These are phyloP conservation scores for Limnothrissa miodon DNA, from an alignment of 2,113 vertebrate genomes.

Conservation along the genomic window DNA sequence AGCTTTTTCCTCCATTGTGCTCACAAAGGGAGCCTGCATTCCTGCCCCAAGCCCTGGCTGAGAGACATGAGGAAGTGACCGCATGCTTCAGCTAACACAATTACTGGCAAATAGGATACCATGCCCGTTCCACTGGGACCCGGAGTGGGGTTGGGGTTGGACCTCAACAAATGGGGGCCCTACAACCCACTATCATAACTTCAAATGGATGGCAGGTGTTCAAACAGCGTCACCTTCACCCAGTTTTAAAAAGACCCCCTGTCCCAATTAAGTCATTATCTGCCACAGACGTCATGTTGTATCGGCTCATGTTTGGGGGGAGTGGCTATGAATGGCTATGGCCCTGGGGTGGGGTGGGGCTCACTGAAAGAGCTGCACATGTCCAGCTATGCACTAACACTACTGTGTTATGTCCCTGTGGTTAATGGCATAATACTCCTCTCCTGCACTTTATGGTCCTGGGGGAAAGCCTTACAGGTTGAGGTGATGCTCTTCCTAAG, in stretches of 20 bases:
- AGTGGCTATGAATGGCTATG: neutral
- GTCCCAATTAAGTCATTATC: neutral
- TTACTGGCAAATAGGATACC: conserved; percentile 8
- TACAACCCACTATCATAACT: neutral
- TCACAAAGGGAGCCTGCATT: neutral
- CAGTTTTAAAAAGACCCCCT: neutral
- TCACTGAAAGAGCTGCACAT: neutral
- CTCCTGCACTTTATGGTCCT: neutral
- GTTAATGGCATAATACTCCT: neutral
- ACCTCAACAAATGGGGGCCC: neutral
- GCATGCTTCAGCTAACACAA: conserved; percentile 12
- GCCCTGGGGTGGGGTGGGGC: neutral
- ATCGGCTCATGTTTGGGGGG: neutral
- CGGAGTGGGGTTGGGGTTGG: neutral
- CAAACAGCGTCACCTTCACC: neutral
- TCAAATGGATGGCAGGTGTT: neutral
- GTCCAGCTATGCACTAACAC: neutral
- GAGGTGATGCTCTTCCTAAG: neutral
- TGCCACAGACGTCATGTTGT: neutral
- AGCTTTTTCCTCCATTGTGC: conserved; percentile 2
- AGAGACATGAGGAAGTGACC: conserved; percentile 15
- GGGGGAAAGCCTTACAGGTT: neutral
- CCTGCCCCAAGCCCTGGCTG: neutral
- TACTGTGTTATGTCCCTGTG: neutral
- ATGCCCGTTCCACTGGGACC: neutral